These are phyloP conservation scores for Drosophila ohnishii DNA, from an alignment of 1,140 invertebrate genomes.

Conservation along the genomic window DNA sequence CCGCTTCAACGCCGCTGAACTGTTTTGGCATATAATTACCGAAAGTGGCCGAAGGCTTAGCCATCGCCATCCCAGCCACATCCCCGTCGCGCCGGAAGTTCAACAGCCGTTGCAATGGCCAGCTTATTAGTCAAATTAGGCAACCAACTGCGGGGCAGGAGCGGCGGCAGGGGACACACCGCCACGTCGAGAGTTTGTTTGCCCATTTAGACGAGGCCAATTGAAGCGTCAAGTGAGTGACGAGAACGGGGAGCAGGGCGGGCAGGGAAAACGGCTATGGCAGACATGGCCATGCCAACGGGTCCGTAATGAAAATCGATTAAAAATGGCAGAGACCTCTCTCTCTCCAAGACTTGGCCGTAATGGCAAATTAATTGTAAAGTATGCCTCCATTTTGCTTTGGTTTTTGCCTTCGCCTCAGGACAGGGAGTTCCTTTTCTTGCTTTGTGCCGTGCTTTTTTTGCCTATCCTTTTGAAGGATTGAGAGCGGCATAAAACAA, in stretches of 20 bases:
- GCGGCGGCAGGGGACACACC: conserved; percentile 13
- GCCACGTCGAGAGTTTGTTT: conserved; percentile 59
- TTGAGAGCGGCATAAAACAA: conserved; percentile 76
- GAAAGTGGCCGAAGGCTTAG: conserved; percentile 63
- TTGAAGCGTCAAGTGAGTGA: conserved; percentile 78
- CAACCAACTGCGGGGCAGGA: conserved; percentile 38
- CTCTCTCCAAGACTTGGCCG: conserved; percentile 18
- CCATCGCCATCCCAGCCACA: conserved; percentile 31
- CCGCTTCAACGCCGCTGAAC: conserved; percentile 56
- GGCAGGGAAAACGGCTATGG: not conserved
- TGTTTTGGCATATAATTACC: conserved; percentile 78
- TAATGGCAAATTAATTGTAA: conserved; percentile 81
- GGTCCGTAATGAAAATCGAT: conserved; percentile 78
- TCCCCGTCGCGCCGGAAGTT: conserved; percentile 61
- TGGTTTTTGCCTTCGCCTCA: conserved; percentile 67
- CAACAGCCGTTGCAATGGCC: conserved; percentile 79
- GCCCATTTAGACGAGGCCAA: conserved; percentile 71
- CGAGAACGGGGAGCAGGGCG: conserved; percentile 30
- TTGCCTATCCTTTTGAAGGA: conserved; percentile 58
- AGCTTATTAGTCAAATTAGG: conserved; percentile 80
- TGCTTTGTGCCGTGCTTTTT: conserved; percentile 40
- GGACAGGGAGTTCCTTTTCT: conserved; percentile 43
- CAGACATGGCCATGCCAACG: conserved; percentile 29
- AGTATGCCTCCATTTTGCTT: conserved; percentile 77
- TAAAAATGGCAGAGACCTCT: conserved; percentile 57